Conservation (phyloP, 2,113 vertebrate genomes). For the Myrmophylax atrothorax region DNA sequence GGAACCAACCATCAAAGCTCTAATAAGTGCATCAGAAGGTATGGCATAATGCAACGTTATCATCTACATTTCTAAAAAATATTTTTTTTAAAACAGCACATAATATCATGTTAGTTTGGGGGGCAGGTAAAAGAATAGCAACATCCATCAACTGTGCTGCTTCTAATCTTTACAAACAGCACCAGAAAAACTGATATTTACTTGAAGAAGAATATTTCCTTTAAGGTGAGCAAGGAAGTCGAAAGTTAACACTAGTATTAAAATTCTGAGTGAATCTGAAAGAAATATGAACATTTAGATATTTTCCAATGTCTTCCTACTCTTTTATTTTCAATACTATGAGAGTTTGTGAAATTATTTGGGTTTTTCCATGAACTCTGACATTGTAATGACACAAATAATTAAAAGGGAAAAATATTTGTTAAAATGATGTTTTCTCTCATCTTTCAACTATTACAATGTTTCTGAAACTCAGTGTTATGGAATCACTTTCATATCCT, state of each 20-base stretch:
- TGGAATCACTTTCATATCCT: neutral
- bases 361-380: neutral
- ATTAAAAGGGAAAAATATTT: neutral
- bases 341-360: neutral
- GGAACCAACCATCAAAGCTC: neutral
- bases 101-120: neutral
- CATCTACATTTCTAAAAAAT: slow-evolving; percentile 2
- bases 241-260: neutral
- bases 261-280: neutral
- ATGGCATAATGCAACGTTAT: neutral
- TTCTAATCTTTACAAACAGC: neutral
- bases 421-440: neutral
- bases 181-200: neutral
- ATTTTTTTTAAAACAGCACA: slow-evolving; percentile 10
- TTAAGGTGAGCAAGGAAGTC: neutral
- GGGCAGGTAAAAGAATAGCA: neutral
- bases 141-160: neutral
- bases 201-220: neutral
- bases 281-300: no score
- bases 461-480: neutral
- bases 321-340: neutral
- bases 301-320: neutral
- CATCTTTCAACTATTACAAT: neutral
- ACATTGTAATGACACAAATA: neutral
- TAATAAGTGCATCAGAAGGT: neutral